Evolutionary conservation across 2,113 vertebrate species (phyloP), one percentile per base, ranked within the genome.

Genomic region (Eulemur rufifrons): DNA sequence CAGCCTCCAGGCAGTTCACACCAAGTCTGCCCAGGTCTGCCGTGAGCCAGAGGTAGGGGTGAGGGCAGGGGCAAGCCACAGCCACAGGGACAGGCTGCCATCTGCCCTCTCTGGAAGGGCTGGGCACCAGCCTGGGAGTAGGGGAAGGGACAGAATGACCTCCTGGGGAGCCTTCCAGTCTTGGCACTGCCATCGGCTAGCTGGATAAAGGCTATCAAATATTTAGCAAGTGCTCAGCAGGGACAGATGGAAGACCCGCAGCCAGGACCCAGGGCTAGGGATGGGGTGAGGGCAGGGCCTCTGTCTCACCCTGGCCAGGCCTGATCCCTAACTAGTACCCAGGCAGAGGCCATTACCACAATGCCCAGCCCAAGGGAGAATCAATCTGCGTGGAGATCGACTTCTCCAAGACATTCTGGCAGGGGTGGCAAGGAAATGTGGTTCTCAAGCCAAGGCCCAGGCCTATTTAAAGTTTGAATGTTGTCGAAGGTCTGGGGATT

Each of bases 401-500:
- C 93, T 56, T 47, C 74, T 27, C 20, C 1, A 17, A 6, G 34
- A 52, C 0, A 0, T 47, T n/a, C 77, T 81, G 81, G 50, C 66
- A 45, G 82, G 18, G 34, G 32, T 17, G 20, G 83, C 21, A 74
- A 92, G 71, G n/a, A 74, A 54, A 50, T 0, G 2, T 25, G n/a
- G 45, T 29, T 27, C 80, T 13, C 78, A 37, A 76, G 74, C 50
- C n/a, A n/a, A 74, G 6, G 45, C n/a, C 56, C 34, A 34, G 52
- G 59, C 87, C 86, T 94, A 10, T 81, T 39, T 76, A 54, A 88
- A 85, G 76, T 34, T 20, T 86, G 63, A 20, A 21, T 45, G 29
- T 64, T 54, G 8, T 25, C 5, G 21, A 23, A 68, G 27, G 37
- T 50, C 47, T 82, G n/a, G 27, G 23, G 8, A 27, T 9, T 45